Percentiles rank a stretch among this genome's conserved stretches.
Conservation (phyloP, 1,140 invertebrate species). For the Mesaphorura yosii region DNA sequence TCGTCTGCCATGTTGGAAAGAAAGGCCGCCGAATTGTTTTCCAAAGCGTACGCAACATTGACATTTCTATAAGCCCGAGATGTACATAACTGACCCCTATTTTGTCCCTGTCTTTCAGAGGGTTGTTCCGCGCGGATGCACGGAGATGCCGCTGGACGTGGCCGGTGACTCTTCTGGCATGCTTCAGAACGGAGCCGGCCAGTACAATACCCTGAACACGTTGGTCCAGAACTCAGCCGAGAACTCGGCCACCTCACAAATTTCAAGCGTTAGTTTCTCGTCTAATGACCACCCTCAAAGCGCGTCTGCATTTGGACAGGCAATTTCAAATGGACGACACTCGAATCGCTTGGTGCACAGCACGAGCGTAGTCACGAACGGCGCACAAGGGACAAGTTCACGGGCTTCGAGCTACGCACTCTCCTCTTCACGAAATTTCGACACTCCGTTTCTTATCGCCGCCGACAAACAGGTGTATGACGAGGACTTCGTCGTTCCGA, state of each 20-base stretch:
- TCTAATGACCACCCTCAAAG: constrained; percentile 27
- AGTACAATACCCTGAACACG: constrained; percentile 25
- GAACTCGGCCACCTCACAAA: constrained; percentile 29
- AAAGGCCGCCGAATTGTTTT: constrained; percentile 30
- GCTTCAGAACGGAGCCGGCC: constrained; percentile 3
- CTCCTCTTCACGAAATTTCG: constrained; percentile 26
- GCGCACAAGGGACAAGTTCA: constrained; percentile 22
- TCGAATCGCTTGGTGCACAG: constrained; percentile 26
- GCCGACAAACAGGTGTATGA: constrained; percentile 29
- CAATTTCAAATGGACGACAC: constrained; percentile 26
- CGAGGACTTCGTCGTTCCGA: constrained; percentile 27
- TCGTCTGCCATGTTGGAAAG: constrained; percentile 29
- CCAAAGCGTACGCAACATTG: constrained; percentile 19
- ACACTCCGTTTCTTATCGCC: constrained; percentile 23
- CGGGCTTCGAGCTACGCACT: constrained; percentile 29
- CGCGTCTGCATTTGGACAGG: constrained; percentile 27
- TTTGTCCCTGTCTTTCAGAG: constrained; percentile 7
- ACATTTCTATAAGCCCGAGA: neutral
- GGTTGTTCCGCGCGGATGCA: constrained; percentile 29
- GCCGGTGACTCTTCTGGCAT: constrained; percentile 16
- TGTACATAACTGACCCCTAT: neutral
- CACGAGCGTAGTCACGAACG: constrained; percentile 25
- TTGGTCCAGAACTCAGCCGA: constrained; percentile 29
- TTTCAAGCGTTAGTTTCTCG: constrained; percentile 28
- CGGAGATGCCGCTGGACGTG: constrained; percentile 26